phyloP scores from a whole-genome alignment of 2,888 invertebrate species.

The Anodontia alba region DNA sequence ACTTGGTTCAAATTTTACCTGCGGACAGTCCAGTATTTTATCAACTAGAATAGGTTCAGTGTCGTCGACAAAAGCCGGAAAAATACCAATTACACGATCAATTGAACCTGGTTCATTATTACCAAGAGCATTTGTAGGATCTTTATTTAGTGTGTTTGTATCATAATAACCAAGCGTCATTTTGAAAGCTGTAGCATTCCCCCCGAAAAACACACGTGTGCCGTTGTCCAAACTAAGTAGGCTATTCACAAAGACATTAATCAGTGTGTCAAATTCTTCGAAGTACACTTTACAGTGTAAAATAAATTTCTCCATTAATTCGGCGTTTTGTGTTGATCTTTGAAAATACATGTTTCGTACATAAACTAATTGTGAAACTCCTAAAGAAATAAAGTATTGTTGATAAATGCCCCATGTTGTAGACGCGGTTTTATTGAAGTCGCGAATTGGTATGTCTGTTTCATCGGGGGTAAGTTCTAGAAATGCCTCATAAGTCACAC shows the following conservation, averaged over 20 bases:
- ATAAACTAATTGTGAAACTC: background rate
- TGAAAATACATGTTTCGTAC: background rate
- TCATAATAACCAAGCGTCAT: background rate
- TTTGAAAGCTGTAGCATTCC: background rate
- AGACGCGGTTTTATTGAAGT: background rate
- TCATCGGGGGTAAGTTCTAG: constrained; percentile 15
- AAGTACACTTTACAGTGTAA: background rate
- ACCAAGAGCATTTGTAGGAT: no score
- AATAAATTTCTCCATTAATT: background rate
- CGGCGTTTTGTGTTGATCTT: background rate
- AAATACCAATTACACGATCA: no score
- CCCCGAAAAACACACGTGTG: background rate
- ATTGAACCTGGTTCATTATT: no score
- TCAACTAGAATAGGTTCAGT: background rate
- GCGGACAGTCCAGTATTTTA: background rate
- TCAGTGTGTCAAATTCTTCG: background rate
- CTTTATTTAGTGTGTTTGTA: background rate
- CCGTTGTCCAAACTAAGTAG: background rate
- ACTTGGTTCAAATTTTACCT: background rate
- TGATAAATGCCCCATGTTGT: background rate
- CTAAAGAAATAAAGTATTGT: background rate
- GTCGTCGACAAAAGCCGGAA: background rate
- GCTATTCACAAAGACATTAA: background rate
- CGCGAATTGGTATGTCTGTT: background rate
- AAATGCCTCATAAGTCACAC: constrained; percentile 28